Evolutionary conservation across 2,113 vertebrate genomes (phyloP).

Genomic region (Melierax canorus): DNA sequence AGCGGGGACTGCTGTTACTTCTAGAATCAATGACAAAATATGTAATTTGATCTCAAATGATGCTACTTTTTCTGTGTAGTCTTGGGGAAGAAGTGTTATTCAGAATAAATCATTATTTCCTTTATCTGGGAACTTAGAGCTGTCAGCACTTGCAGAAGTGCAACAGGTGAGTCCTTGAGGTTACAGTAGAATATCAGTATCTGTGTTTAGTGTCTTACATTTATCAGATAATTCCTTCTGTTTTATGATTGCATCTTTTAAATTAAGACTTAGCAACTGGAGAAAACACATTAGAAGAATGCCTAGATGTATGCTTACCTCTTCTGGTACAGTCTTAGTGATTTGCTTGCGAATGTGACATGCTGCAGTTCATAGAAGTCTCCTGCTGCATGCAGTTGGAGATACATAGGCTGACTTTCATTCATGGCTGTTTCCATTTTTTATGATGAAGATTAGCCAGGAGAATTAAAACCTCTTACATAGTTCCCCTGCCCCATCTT

Average conservation of each 20-base stretch:
- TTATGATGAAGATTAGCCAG: background rate
- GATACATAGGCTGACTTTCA: background rate
- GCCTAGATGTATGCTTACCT: background rate
- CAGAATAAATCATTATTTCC: background rate
- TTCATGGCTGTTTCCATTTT: background rate
- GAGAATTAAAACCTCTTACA: background rate
- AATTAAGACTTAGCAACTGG: background rate
- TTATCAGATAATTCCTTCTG: background rate
- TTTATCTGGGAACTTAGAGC: background rate
- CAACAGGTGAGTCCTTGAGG: background rate
- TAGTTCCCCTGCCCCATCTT: background rate
- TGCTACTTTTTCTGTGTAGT: background rate
- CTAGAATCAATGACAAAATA: background rate
- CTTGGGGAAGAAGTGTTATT: background rate
- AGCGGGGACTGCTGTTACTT: background rate
- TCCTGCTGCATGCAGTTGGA: background rate
- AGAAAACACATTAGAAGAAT: background rate
- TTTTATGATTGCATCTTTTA: background rate
- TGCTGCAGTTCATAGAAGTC: background rate
- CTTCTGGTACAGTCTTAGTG: background rate
- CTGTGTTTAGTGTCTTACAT: background rate
- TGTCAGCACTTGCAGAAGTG: background rate
- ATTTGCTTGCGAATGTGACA: background rate
- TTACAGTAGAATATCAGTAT: background rate
- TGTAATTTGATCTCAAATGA: background rate